Evolutionary conservation across 2,888 invertebrate genomes (phyloP).

Genomic region (Tromatobia lineatoria): DNA sequence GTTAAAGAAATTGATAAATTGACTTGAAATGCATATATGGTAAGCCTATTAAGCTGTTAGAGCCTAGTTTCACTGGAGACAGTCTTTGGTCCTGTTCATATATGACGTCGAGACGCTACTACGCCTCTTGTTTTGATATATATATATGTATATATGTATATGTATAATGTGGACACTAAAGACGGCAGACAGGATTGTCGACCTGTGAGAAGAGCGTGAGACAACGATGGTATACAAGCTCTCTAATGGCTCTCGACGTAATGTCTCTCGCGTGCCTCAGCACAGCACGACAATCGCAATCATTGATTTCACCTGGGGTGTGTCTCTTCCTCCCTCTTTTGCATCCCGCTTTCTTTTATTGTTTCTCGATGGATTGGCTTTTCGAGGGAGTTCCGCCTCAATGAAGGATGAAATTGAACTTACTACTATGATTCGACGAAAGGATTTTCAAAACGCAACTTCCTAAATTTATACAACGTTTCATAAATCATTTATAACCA

Average conservation of each 20-base stretch:
- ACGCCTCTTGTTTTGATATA: neutral
- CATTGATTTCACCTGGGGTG: slow-evolving; percentile 33
- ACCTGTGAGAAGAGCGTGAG: slow-evolving; percentile 63
- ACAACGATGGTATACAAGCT: slow-evolving; percentile 63
- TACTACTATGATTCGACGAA: neutral
- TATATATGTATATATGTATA: neutral
- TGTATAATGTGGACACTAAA: slow-evolving; percentile 1
- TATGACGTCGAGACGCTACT: slow-evolving; percentile 4
- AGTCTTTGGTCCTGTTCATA: neutral
- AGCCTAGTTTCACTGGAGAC: neutral
- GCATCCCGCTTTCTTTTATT: neutral
- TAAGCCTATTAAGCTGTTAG: slow-evolving; percentile 1
- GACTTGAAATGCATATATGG: too few relatives aligned
- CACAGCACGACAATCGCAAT: slow-evolving; percentile 44
- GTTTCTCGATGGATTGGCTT: neutral
- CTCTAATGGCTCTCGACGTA: slow-evolving; percentile 34
- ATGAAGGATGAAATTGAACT: neutral
- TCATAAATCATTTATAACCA: neutral
- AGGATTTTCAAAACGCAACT: neutral
- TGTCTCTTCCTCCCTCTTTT: neutral
- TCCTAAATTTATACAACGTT: neutral
- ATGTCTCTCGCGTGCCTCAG: slow-evolving; percentile 20
- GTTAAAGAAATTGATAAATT: too few relatives aligned
- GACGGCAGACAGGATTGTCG: slow-evolving; percentile 49
- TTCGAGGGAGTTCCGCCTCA: neutral